Percentiles rank a stretch among this genome's conserved stretches.
These are phyloP conservation scores for Paracentrotus lividus DNA, from an alignment of 53 echinoderm and acorn worm genomes.

Conservation along the genomic window DNA sequence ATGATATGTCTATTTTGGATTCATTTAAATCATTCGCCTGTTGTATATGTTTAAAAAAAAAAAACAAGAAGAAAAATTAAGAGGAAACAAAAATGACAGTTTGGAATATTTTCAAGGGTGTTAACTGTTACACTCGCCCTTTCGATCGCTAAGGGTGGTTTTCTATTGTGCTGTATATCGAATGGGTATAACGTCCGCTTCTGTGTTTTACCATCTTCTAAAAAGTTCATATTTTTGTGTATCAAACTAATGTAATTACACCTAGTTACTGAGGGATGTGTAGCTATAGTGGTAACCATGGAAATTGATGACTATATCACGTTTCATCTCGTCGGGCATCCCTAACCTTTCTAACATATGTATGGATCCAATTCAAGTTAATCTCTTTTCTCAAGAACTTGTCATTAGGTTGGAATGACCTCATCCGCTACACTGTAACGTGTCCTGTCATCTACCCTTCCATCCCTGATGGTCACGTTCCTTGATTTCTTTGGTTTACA, in stretches of 20 bases:
- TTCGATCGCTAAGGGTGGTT: neutral
- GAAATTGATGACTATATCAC: too few species aligned
- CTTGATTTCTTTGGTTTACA: too few species aligned
- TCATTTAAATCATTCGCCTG: neutral
- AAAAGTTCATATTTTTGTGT: conserved; percentile 9
- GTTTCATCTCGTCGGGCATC: too few species aligned
- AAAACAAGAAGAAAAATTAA: neutral
- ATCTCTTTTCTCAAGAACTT: neutral
- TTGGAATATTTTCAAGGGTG: too few species aligned
- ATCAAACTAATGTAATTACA: too few species aligned
- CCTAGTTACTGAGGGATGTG: neutral
- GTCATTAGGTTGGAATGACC: neutral
- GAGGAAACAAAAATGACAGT: neutral
- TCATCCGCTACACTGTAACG: too few species aligned
- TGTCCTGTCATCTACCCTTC: too few species aligned
- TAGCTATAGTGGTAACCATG: too few species aligned
- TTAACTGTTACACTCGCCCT: neutral
- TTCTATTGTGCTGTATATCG: neutral
- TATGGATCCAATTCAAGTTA: neutral
- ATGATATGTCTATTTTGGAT: too few species aligned
- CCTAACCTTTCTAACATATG: too few species aligned
- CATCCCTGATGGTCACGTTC: too few species aligned
- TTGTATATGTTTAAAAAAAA: neutral
- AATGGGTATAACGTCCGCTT: neutral
- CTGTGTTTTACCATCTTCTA: neutral